These are phyloP conservation scores for Spinibarbus caldwelli DNA, from an alignment of 2,797 vertebrate species.

Conservation along the genomic window DNA sequence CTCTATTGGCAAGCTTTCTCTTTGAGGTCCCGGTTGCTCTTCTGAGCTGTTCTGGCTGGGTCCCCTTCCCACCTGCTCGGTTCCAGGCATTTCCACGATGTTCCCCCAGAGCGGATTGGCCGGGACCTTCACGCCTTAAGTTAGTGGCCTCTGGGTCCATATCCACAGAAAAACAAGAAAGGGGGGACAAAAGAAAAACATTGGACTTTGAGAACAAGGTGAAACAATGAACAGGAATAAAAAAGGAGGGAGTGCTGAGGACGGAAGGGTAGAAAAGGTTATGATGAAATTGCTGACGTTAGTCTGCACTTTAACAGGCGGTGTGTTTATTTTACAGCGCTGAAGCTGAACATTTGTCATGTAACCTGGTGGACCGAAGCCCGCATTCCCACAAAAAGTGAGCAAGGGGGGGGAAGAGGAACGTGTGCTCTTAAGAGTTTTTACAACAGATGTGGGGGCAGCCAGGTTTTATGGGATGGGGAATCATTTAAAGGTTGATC, in stretches of 20 bases:
- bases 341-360: slow-evolving; percentile 77
- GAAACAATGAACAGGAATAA: slow-evolving; percentile 18
- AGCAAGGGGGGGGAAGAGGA: background rate
- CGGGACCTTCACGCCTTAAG: slow-evolving; percentile 42
- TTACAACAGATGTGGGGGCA: slow-evolving; percentile 72
- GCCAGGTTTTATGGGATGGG: slow-evolving; percentile 74
- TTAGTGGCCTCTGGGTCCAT: slow-evolving; percentile 54
- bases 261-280: slow-evolving; percentile 32
- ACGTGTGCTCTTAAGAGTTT: slow-evolving; percentile 60
- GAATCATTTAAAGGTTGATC: slow-evolving; percentile 76
- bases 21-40: slow-evolving; percentile 77
- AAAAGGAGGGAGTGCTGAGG: slow-evolving; percentile 14
- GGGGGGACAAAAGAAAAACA: background rate
- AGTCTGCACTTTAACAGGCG: slow-evolving; percentile 65
- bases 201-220: slow-evolving; percentile 57
- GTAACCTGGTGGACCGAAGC: slow-evolving; percentile 69
- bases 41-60: slow-evolving; percentile 69
- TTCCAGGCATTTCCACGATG: slow-evolving; percentile 80
- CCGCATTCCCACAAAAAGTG: slow-evolving; percentile 69
- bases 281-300: slow-evolving; percentile 77
- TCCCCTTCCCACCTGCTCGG: slow-evolving; percentile 65
- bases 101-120: slow-evolving; percentile 69
- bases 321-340: slow-evolving; percentile 74
- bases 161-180: slow-evolving; percentile 62
- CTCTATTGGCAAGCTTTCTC: slow-evolving; percentile 84